Evolutionary conservation across 2,113 vertebrate species (phyloP), one percentile per base, ranked within the genome.

Genomic region (Rhodinocichla rosea): DNA sequence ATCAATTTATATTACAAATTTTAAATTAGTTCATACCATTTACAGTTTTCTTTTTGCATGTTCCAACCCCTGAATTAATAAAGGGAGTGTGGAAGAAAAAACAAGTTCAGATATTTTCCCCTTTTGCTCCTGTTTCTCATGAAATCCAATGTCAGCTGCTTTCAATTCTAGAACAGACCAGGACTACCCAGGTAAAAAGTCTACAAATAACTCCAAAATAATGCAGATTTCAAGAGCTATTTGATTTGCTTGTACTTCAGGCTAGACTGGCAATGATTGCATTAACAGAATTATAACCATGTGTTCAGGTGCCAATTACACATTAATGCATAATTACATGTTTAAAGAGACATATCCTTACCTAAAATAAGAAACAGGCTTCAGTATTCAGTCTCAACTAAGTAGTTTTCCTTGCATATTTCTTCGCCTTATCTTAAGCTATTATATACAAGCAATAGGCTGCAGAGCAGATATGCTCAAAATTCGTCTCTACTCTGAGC

Each of bases 241-340:
- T 94, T 64, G 33, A 91, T 94, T 92, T 84, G n/a, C 57, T 87
- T 82, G 49, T 79, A 89, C 65, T 89, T 91, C 67, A 83, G 57
- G 78, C 81, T 87, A 92, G 74, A 89, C 53, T 87, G 59, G 55
- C 57, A 85, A 82, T 30, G 28, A 91, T 3, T 78, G 56, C 37
- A 79, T 89, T 92, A 92, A 77, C 32, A 76, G 65, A 87, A 71
- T 40, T 11, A 50, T 57, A 92, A 83, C 62, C 89, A 81, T 28
- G 74, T 6, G 6, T 90, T 76, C 74, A 83, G 70, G 35, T 91
- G 70, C 37, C 69, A 90, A 65, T 77, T 92, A 63, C 35, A 85
- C 32, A 76, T 82, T 87, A 85, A 85, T 49, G 64, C 2, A 2
- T 39, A 92, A 92, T 90, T 89, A 71, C 15, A 87, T 35, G 39